A percentile compares a stretch with the other conserved stretches of the same genome.
These are phyloP conservation scores for Lasius fuliginosus DNA, from an alignment of 2,888 invertebrate species.

Conservation along the genomic window DNA sequence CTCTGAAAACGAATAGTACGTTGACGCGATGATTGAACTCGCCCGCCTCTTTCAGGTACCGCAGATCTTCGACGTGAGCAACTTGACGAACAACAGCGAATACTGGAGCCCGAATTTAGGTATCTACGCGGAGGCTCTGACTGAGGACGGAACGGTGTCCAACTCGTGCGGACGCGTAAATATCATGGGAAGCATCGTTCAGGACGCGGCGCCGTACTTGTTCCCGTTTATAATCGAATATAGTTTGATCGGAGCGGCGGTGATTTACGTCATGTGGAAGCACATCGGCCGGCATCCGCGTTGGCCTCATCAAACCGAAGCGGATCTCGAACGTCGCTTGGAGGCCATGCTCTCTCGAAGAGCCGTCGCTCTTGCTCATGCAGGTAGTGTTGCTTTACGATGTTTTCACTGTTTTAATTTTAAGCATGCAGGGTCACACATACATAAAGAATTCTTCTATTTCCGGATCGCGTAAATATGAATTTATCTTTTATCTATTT, in stretches of 20 bases:
- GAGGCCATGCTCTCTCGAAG: slow-evolving; percentile 95
- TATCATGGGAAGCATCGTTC: slow-evolving; percentile 97
- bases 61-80: slow-evolving; percentile 85
- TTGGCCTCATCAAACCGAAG: slow-evolving; percentile 91
- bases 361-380: slow-evolving; percentile 95
- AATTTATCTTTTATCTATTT: not conserved
- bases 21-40: not conserved
- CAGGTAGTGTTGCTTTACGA: slow-evolving; percentile 86
- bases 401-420: not conserved
- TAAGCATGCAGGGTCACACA: not conserved
- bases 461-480: not conserved
- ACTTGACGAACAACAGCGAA: slow-evolving; percentile 82
- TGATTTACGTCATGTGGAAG: slow-evolving; percentile 98
- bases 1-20: too few species aligned
- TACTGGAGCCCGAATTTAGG: slow-evolving; percentile 80
- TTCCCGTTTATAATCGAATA: slow-evolving; percentile 99
- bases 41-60: slow-evolving; percentile 58
- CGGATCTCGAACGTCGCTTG: slow-evolving; percentile 95
- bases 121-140: slow-evolving; percentile 82
- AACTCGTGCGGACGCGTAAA: slow-evolving; percentile 93
- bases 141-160: slow-evolving; percentile 77
- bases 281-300: slow-evolving; percentile 96
- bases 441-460: not conserved
- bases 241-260: slow-evolving; percentile 97
- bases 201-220: slow-evolving; percentile 97